Conservation (phyloP, 64 coral and sea anemone genomes). For the Catalaphyllia jardinei region DNA sequence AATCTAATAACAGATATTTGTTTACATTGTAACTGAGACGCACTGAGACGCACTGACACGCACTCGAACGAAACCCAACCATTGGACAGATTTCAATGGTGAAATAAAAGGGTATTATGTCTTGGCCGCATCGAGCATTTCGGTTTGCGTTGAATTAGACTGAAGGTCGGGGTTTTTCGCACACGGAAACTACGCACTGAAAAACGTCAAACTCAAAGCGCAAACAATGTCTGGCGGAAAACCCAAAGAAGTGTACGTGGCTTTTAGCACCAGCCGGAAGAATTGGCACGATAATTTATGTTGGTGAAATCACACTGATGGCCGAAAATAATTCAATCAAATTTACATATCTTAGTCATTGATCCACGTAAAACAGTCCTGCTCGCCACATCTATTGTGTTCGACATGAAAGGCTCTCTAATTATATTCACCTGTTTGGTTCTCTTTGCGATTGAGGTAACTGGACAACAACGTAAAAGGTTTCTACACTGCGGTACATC, state of each 20-base stretch:
- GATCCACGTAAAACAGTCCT: neutral
- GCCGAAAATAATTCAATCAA: neutral
- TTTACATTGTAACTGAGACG: neutral
- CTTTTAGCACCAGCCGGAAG: neutral
- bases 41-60: neutral
- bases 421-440: neutral
- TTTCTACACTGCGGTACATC: neutral
- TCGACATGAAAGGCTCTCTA: neutral
- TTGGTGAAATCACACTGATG: neutral
- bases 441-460: neutral
- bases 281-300: neutral
- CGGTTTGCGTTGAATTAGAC: neutral
- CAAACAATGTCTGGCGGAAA: too few relatives aligned
- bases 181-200: too few relatives aligned
- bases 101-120: neutral
- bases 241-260: too few relatives aligned
- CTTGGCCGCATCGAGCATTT: neutral
- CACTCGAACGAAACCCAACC: neutral
- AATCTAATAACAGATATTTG: neutral
- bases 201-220: too few relatives aligned
- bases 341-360: neutral
- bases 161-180: too few relatives aligned
- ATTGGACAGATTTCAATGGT: neutral
- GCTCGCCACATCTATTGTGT: neutral
- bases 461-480: neutral